phyloP scores from a whole-genome alignment of 2,113 vertebrate species.

The Mus spicilegus region DNA sequence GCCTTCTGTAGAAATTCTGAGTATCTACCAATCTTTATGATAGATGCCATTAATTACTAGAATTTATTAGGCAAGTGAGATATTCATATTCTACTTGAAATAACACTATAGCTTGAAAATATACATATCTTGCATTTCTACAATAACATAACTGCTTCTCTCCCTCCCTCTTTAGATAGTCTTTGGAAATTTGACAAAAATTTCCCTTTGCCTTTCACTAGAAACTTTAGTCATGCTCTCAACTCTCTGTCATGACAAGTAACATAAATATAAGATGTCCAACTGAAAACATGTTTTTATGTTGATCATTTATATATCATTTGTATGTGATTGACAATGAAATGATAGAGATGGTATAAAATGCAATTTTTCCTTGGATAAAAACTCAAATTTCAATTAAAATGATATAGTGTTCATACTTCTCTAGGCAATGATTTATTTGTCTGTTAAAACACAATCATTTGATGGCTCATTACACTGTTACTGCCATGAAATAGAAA shows the following conservation, averaged over 20 bases:
- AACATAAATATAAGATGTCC: neutral
- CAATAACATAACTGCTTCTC: neutral
- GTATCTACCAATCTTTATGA: conserved; percentile 22
- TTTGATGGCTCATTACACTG: conserved; percentile 9
- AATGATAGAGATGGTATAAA: neutral
- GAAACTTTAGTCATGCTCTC: neutral
- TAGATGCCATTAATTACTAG: neutral
- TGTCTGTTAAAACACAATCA: neutral
- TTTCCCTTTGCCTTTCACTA: neutral
- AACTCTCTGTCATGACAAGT: neutral
- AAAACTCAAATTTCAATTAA: conserved; percentile 21
- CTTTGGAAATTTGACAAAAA: neutral
- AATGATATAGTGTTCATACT: neutral
- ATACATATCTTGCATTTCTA: neutral
- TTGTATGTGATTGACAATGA: neutral
- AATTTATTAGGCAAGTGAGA: neutral
- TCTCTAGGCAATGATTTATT: conserved; percentile 25
- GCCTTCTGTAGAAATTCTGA: neutral
- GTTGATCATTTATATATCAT: neutral
- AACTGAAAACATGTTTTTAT: conserved; percentile 14
- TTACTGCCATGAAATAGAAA: conserved; percentile 13
- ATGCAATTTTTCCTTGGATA: neutral
- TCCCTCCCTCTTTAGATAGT: neutral
- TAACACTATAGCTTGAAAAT: neutral
- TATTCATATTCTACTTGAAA: conserved; percentile 29